Conservation (phyloP, 2,113 vertebrate genomes). For the Myanophis thanlyinensis region DNA sequence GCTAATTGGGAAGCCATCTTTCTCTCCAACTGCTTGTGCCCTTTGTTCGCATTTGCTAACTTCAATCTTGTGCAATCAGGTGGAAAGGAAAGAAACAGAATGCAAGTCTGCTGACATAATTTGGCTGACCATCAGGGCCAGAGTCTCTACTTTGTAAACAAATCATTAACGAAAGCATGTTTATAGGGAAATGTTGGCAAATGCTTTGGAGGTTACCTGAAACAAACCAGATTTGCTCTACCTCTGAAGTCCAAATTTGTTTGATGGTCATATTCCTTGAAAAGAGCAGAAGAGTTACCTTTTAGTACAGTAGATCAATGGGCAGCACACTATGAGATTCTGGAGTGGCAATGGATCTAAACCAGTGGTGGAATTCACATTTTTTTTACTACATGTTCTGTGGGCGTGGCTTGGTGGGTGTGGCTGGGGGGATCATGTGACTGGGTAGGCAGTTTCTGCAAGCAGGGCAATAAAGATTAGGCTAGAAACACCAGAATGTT, state of each 20-base stretch:
- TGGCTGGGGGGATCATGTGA: too few species aligned
- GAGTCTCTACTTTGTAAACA: constrained; percentile 10
- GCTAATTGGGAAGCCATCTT: not conserved
- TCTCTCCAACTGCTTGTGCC: not conserved
- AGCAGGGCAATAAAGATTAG: too few species aligned
- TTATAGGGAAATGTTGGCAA: constrained; percentile 22
- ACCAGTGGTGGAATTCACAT: too few species aligned
- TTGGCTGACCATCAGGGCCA: constrained; percentile 4
- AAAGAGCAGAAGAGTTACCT: not conserved
- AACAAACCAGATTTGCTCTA: constrained; percentile 26
- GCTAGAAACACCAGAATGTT: too few species aligned
- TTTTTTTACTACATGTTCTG: too few species aligned
- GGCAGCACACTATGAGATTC: not conserved
- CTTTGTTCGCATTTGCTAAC: not conserved
- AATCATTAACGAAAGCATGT: constrained; percentile 52
- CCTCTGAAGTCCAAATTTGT: not conserved
- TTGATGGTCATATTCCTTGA: not conserved
- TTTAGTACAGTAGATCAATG: not conserved
- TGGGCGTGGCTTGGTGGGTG: too few species aligned
- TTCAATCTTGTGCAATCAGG: not conserved
- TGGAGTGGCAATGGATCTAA: not conserved
- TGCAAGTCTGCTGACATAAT: not conserved
- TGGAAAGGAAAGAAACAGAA: not conserved
- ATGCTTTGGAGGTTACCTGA: constrained; percentile 23
- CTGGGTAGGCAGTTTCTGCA: too few species aligned